These are phyloP conservation scores for Trachelus tabidus DNA, from an alignment of 2,888 invertebrate species.

Conservation along the genomic window DNA sequence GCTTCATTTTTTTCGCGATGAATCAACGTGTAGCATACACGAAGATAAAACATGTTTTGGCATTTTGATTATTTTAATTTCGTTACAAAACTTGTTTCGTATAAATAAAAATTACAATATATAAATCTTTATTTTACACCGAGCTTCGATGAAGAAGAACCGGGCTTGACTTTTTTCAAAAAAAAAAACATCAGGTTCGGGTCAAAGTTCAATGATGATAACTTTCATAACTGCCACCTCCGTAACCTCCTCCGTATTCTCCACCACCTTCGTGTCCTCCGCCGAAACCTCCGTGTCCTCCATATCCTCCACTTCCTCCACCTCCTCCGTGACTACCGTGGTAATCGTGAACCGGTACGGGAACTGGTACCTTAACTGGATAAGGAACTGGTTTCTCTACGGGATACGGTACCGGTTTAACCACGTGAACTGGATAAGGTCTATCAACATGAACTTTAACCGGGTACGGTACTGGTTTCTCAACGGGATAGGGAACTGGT, in stretches of 20 bases:
- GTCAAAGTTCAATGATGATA: background rate
- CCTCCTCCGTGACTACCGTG: slow-evolving; percentile 35
- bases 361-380: slow-evolving; percentile 75
- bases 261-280: slow-evolving; percentile 23
- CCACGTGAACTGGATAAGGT: slow-evolving; percentile 42
- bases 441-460: slow-evolving; percentile 69
- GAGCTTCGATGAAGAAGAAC: background rate
- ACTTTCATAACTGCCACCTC: background rate
- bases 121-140: background rate
- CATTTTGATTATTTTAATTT: background rate
- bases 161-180: background rate
- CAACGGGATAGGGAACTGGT: slow-evolving; percentile 74
- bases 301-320: slow-evolving; percentile 49
- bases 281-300: slow-evolving; percentile 49
- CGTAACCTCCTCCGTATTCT: slow-evolving; percentile 31
- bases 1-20: background rate
- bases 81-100: background rate
- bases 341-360: slow-evolving; percentile 71
- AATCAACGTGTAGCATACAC: background rate
- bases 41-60: background rate
- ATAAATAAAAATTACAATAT: background rate
- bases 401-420: slow-evolving; percentile 65
- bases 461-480: slow-evolving; percentile 74
- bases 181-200: background rate
- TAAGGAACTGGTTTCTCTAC: slow-evolving; percentile 75